Base-by-base conservation (phyloP, 2,797 vertebrate species). In the Hemibagrus guttatus region DNA sequence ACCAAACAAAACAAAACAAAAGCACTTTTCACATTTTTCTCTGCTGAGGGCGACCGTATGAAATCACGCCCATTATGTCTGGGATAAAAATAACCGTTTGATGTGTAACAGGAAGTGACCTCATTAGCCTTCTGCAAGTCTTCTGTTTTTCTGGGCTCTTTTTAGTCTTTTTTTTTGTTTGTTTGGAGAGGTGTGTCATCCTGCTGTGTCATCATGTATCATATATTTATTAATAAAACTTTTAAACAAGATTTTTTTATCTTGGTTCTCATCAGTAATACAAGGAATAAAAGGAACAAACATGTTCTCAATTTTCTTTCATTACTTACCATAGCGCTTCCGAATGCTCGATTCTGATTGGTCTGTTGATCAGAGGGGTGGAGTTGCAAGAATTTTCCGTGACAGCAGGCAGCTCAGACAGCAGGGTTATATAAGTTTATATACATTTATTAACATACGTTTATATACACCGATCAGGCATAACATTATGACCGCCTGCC, bases 91-190 rank as follows among this genome's bases (percentile, higher is more conserved):
- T 81, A 87, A 52, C 76, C 3, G 39, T 39, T 56, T 26, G 61
- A 64, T 52, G 16, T 69, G 31, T n/a, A 63, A 11, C 83, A 88
- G 90, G 84, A 91, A 87, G 64, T 89, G 83, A 90, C 46, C 68
- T 89, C 87, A 84, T 72, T 61, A 16, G 23, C 68, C 19, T 2
- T 64, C 46, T 56, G 74, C 61, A 17, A 23, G 21, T 79, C 42
- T 63, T 84, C 63, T 81, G 35, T 52, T 76, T 59, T 64, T 3
- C 21, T 26, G 26, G 17, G 66, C 42, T 28, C 23, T 68, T 6
- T 31, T 5, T 26, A 42, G 76, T 35, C 28, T 21, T 71, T 61
- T 8, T 11, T 61, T 26, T 12, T 1, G 5, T 6, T 52, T 5
- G 52, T 11, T 56, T 17, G 31, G 6, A 35, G 35, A 80, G 58